Percentiles rank a stretch among this genome's conserved stretches.
phyloP scores from a whole-genome alignment of 2,113 vertebrate genomes.

The Chauna torquata region DNA sequence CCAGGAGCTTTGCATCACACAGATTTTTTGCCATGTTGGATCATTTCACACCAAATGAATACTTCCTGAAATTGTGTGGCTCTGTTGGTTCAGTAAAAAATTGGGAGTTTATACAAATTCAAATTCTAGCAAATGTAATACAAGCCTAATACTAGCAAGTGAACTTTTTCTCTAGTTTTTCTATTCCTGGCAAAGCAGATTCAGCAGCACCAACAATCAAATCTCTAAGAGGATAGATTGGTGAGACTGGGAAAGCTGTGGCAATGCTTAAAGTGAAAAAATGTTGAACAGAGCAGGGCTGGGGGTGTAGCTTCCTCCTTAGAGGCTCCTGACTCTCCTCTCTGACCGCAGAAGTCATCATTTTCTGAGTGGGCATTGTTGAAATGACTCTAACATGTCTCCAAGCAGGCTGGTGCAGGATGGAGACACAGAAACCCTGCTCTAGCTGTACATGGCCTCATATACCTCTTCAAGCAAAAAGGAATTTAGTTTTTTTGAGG shows the following conservation, averaged over 20 bases:
- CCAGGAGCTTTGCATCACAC: not conserved
- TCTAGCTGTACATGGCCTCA: not conserved
- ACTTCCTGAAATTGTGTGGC: not conserved
- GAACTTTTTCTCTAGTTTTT: not conserved
- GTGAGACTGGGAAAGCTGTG: not conserved
- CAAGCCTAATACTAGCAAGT: not conserved
- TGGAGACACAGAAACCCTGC: not conserved
- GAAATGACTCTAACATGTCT: not conserved
- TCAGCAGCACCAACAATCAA: not conserved
- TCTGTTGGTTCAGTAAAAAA: not conserved
- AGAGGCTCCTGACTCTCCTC: not conserved
- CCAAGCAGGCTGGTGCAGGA: not conserved
- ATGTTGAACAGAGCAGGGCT: not conserved
- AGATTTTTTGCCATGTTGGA: not conserved
- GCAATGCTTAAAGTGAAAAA: not conserved
- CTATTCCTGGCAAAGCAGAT: not conserved
- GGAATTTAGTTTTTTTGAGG: not conserved
- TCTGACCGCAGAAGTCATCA: not conserved
- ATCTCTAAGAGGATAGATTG: not conserved
- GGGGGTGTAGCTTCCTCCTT: not conserved
- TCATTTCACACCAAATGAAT: not conserved
- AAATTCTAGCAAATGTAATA: not conserved
- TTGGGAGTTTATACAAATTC: not conserved
- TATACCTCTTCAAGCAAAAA: not conserved
- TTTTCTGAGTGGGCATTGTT: not conserved